Conservation (phyloP, 2,888 invertebrate genomes). For the Drosophila anomalata region DNA sequence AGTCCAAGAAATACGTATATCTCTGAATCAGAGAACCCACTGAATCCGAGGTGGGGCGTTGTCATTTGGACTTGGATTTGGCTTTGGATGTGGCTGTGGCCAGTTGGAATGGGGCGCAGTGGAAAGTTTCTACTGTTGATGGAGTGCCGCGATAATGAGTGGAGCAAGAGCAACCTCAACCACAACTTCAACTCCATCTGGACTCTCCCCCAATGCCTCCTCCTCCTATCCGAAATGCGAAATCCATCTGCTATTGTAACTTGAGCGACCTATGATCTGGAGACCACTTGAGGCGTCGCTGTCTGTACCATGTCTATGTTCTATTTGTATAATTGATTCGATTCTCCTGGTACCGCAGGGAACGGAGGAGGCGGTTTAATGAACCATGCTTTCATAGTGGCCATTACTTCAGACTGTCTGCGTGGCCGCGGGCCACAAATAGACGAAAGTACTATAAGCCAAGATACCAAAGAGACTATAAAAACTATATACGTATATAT, state of each 20-base stretch:
- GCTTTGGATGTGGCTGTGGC: conserved; percentile 14
- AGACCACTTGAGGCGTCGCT: conserved; percentile 55
- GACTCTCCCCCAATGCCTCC: background rate
- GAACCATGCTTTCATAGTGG: conserved; percentile 55
- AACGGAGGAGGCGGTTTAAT: conserved; percentile 42
- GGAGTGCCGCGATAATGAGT: conserved; percentile 70
- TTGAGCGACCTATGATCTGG: conserved; percentile 56
- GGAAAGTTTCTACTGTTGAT: conserved; percentile 70
- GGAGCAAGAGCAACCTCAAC: conserved; percentile 40
- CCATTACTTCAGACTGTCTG: conserved; percentile 35
- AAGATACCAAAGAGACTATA: conserved; percentile 5
- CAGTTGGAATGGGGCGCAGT: conserved; percentile 48
- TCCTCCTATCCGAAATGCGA: background rate
- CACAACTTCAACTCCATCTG: background rate
- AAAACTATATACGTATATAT: conserved; percentile 3
- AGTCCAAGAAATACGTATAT: conserved; percentile 30
- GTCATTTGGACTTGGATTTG: conserved; percentile 14
- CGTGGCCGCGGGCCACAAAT: conserved; percentile 47
- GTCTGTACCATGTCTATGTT: conserved; percentile 43
- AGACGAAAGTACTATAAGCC: conserved; percentile 60
- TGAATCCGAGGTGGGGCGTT: conserved; percentile 11
- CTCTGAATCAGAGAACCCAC: conserved; percentile 6
- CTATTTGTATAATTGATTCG: conserved; percentile 66
- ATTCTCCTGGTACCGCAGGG: conserved; percentile 43
- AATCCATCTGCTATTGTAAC: conserved; percentile 40